Base-by-base conservation (phyloP, 2,888 invertebrate genomes). In the Ophion obscuratus region DNA sequence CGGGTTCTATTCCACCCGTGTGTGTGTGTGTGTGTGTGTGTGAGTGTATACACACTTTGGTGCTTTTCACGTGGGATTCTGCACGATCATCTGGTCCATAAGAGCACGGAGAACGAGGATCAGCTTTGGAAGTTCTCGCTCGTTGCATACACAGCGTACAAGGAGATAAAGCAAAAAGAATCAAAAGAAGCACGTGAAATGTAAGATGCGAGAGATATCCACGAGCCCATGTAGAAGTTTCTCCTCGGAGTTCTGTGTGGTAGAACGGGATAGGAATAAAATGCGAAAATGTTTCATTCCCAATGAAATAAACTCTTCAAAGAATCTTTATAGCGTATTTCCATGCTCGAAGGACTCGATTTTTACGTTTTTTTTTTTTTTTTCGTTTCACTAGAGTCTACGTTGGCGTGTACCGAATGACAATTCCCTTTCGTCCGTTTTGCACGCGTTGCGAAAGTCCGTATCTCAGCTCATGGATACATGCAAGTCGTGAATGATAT, bases 1-100 rank as follows among this genome's bases (percentile, higher is more conserved):
- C 24, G 27, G 17, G 44, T 44, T 66, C 66, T 31, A 27, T 11
- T 66, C 61, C 20, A 24, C 53, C 17, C 40, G 17, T n/a, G 40
- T 24, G n/a, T 17, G 17, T 17, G 20, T 44, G 20, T 17, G 17
- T 17, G 20, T 44, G 20, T 1, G 24, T 9, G 31, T 61, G 31
- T n/a, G 11, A 14, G 59, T 59, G 59, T 5, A 14, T 40, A 40
- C 20, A 40, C 88, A 90, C 89, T 89, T 88, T 83, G 89, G 89
- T 90, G 91, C 90, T 91, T 81, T 74, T 77, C 67, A 76, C 61
- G 59, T 68, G 53, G 40, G 78, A 75, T 64, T 75, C 40, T 7
- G 79, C 47, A 75, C 31, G 61, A 59, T 75, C 71, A 64, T 84
- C 70, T 47, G 79, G 59, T 40, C 57, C 70, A 47, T 36, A 11